phyloP scores from a whole-genome alignment of 2,888 invertebrate species.

The Rotaria macrura region DNA sequence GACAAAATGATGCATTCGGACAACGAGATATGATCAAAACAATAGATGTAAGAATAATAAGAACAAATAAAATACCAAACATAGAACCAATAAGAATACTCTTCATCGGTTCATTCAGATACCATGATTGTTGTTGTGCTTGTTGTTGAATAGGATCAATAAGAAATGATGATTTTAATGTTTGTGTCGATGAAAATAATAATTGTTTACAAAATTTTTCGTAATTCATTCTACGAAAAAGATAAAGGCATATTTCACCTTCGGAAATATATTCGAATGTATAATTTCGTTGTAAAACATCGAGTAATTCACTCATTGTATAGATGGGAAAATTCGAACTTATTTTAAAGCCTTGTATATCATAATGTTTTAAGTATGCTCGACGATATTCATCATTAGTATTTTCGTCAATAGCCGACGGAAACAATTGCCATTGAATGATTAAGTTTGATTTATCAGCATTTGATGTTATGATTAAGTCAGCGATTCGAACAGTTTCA shows the following conservation, averaged over 20 bases:
- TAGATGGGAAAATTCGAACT: not conserved
- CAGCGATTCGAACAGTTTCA: not conserved
- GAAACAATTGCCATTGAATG: not conserved
- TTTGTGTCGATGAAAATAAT: not conserved
- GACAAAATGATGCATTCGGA: not conserved
- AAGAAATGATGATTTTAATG: not conserved
- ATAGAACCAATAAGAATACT: conserved; percentile 15
- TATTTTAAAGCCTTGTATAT: not conserved
- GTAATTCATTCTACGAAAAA: not conserved
- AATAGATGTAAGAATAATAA: not conserved
- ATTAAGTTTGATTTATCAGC: not conserved
- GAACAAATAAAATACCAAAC: not conserved
- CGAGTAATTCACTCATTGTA: conserved; percentile 7
- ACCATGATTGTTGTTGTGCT: not conserved
- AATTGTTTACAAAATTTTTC: conserved; percentile 15
- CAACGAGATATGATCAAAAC: not conserved
- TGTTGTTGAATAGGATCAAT: not conserved
- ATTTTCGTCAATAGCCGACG: not conserved
- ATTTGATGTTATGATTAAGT: not conserved
- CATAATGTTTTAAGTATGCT: not conserved
- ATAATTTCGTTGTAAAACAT: not conserved
- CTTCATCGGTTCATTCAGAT: not conserved
- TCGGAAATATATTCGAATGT: not conserved
- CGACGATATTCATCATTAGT: not conserved
- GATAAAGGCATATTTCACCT: not conserved